phyloP scores from a whole-genome alignment of 2,113 vertebrate genomes.

The Actinemys pallida region DNA sequence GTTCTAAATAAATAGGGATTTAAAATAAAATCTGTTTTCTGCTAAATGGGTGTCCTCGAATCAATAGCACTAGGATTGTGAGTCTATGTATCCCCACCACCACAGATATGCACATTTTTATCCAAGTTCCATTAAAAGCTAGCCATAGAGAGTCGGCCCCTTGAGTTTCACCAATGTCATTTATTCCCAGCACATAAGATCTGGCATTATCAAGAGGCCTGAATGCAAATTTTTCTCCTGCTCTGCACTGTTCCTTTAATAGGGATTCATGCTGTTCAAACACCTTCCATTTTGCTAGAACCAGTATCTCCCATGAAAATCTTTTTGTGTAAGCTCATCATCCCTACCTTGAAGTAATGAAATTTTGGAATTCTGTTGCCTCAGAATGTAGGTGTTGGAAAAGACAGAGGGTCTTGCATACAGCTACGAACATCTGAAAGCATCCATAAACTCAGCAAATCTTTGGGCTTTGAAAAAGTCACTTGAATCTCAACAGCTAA shows the following conservation, averaged over 20 bases:
- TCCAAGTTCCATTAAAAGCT: too few species aligned
- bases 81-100: neutral
- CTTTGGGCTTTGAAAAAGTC: neutral
- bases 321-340: neutral
- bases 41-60: too few species aligned
- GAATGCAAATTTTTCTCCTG: neutral
- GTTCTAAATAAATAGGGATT: too few species aligned
- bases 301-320: neutral
- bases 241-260: neutral
- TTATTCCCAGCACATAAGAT: neutral
- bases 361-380: neutral
- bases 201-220: neutral
- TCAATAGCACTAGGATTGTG: neutral
- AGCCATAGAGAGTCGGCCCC: neutral
- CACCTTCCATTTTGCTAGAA: neutral
- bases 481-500: neutral
- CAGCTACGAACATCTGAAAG: neutral
- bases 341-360: neutral
- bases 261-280: neutral
- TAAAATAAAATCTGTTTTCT: too few species aligned
- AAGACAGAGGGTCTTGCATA: neutral
- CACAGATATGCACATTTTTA: neutral
- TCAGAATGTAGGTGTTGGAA: neutral
- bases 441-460: neutral
- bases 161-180: accelerated